phyloP scores from a whole-genome alignment of 2,888 invertebrate species.

The Acronicta psi region DNA sequence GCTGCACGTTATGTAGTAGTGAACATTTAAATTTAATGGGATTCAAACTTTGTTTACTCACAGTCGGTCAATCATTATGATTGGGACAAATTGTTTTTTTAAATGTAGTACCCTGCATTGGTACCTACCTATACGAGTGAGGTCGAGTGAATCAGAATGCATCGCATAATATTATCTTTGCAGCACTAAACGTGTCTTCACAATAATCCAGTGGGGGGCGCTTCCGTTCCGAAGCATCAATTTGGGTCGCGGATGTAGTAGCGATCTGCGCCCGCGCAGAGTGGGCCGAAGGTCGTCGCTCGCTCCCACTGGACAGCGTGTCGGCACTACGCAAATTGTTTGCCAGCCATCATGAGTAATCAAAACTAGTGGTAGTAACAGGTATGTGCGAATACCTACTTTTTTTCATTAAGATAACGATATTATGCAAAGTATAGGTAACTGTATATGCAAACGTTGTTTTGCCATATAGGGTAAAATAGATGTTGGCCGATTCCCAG shows the following conservation, averaged over 20 bases:
- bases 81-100: no score
- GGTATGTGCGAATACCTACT: background rate
- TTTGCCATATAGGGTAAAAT: no score
- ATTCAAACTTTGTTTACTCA: background rate
- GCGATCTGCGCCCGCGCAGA: constrained; percentile 56
- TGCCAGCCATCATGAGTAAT: constrained; percentile 26
- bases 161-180: constrained; percentile 28
- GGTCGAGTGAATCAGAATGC: constrained; percentile 26
- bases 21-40: background rate
- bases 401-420: no score
- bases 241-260: constrained; percentile 63
- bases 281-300: constrained; percentile 70
- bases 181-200: constrained; percentile 41
- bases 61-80: background rate
- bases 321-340: constrained; percentile 65
- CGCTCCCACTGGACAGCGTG: constrained; percentile 73
- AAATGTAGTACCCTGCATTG: no score
- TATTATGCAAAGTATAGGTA: no score
- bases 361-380: constrained; percentile 6
- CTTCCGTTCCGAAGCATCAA: constrained; percentile 64
- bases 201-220: constrained; percentile 55
- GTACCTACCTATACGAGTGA: constrained; percentile 8
- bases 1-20: background rate
- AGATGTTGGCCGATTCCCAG: no score
- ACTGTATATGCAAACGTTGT: no score